A percentile compares a stretch with the other conserved stretches of the same genome.
These are phyloP conservation scores for Chrysolina oricalcia DNA, from an alignment of 2,888 invertebrate species.

Conservation along the genomic window DNA sequence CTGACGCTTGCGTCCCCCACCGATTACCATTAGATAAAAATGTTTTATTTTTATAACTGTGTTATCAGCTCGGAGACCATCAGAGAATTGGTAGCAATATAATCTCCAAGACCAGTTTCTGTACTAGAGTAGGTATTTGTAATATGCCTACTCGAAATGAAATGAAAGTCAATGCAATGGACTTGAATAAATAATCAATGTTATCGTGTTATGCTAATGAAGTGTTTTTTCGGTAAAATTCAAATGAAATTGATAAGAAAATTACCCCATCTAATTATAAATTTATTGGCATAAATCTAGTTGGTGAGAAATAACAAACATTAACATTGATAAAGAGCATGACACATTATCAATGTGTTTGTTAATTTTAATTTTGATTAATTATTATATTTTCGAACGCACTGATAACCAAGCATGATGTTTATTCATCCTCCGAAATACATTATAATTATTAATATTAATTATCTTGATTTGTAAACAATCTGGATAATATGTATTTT, in stretches of 20 bases:
- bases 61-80: no score
- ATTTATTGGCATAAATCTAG: constrained; percentile 58
- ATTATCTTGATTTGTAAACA: constrained; percentile 44
- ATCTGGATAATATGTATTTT: constrained; percentile 30
- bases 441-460: constrained; percentile 50
- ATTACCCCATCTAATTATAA: constrained; percentile 59
- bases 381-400: constrained; percentile 54
- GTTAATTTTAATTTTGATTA: constrained; percentile 61
- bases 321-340: constrained; percentile 55
- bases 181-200: background rate
- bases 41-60: no score
- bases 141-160: background rate
- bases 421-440: constrained; percentile 45
- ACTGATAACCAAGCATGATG: constrained; percentile 49
- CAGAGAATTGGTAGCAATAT: no score
- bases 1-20: no score
- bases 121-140: background rate
- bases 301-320: constrained; percentile 61
- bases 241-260: constrained; percentile 53
- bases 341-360: constrained; percentile 58
- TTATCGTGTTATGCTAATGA: constrained; percentile 18
- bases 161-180: background rate
- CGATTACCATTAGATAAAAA: no score
- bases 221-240: constrained; percentile 49
- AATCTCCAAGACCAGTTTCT: no score